Conservation (phyloP, 2,113 vertebrate species). For the Vicugna pacos region DNA sequence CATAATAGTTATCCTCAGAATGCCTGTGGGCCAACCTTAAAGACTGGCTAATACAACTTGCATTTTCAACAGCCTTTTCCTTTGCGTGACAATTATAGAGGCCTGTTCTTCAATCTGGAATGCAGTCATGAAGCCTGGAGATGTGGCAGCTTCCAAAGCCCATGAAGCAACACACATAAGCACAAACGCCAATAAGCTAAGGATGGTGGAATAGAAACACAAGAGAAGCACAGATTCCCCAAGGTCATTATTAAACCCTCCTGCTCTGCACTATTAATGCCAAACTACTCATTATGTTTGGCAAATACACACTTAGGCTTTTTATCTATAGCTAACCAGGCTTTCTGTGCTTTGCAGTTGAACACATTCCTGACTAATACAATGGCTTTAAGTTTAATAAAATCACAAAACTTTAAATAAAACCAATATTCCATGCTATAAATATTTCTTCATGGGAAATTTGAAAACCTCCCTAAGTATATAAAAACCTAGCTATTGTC, state of each 20-base stretch:
- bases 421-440: background rate
- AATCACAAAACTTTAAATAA: background rate
- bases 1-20: constrained; percentile 55
- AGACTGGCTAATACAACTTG: background rate
- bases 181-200: background rate
- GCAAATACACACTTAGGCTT: background rate
- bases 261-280: background rate
- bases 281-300: background rate
- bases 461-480: background rate
- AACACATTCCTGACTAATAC: background rate
- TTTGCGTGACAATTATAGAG: background rate
- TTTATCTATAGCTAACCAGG: background rate
- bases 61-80: background rate
- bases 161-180: background rate
- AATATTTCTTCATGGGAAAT: background rate
- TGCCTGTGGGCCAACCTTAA: background rate
- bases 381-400: background rate
- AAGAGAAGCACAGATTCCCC: background rate
- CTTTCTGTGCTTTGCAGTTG: background rate
- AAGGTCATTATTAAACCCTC: background rate
- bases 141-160: background rate
- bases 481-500: background rate
- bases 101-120: background rate
- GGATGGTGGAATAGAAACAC: background rate
- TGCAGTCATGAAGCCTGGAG: background rate